Evolutionary conservation across 2,888 invertebrate genomes (phyloP), one percentile per base, ranked within the genome.

Genomic region (Deilephila porcellus): DNA sequence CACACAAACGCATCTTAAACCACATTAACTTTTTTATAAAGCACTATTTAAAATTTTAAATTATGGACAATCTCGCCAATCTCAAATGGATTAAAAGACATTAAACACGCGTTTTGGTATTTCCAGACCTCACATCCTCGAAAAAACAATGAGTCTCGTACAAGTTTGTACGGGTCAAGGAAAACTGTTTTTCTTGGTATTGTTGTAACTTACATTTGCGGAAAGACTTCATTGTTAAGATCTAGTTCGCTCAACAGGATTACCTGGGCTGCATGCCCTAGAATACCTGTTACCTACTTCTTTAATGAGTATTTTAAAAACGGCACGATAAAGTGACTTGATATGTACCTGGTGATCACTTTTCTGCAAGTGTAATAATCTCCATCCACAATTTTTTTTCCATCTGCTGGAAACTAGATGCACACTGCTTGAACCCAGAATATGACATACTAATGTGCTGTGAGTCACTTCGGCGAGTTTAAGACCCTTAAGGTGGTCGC

Each of bases 171-270:
- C 67, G 25, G 67, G 25, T 52, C 67, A 67, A 67, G 67, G 67
- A 67, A 67, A 67, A 67, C 67, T 67, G 32, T n/a, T 52, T 67
- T 67, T 67, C 67, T 67, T 52, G 20, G 45, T 52, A 52, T 67
- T 67, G 67, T 67, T 67, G 67, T 14, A 37, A 45, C 20, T 29
- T 29, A 67, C 17, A n/a, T 52, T 67, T 52, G 52, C 67, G 67
- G 67, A 67, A 67, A 67, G 52, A 7, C 14, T 67, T 52, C 7
- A 67, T 67, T 67, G 67, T 67, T 52, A 52, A 67, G 14, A 67
- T 67, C 64, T 17, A 67, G 64, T 67, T 67, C 45, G 14, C 7
- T n/a, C 45, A 56, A 56, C 56, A 17, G 56, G 19, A 7, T 45
- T n/a, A 45, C 64, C 64, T 67, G 20, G 8, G 45, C 32, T 32